Conservation (phyloP, 2,113 vertebrate species). For the Elephantulus edwardii region DNA sequence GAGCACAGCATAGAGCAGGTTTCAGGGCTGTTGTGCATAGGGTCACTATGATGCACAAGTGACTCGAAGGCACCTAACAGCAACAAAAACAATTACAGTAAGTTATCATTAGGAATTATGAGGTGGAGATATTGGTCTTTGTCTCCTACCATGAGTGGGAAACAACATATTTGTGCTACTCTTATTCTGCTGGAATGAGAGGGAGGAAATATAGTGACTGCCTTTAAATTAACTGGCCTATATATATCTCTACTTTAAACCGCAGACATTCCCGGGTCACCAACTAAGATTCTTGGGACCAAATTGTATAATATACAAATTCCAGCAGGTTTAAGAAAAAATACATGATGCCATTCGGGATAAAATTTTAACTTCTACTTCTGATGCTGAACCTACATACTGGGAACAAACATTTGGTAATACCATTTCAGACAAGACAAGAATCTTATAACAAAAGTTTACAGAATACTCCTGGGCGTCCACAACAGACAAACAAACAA, state of each 20-base stretch:
- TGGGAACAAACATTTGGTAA: no score
- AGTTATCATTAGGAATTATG: background rate
- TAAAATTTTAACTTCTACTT: background rate
- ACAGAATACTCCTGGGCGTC: no score
- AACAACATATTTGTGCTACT: background rate
- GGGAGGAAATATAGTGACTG: background rate
- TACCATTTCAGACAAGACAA: no score
- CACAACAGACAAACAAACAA: no score
- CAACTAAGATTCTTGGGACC: background rate
- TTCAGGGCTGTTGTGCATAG: no score
- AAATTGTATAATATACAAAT: background rate
- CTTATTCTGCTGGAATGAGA: background rate
- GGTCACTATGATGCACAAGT: no score
- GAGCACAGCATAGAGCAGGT: no score
- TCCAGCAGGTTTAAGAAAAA: background rate
- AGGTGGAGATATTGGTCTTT: background rate
- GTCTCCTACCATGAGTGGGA: background rate
- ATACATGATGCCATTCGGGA: background rate
- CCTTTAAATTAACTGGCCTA: slow-evolving; percentile 13
- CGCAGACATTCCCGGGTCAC: background rate
- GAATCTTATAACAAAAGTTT: no score
- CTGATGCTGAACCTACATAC: background rate
- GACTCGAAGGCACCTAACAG: no score
- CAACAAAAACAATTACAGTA: no score
- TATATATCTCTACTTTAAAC: background rate